These are phyloP conservation scores for Otocyon megalotis DNA, from an alignment of 2,113 vertebrate genomes.

Conservation along the genomic window DNA sequence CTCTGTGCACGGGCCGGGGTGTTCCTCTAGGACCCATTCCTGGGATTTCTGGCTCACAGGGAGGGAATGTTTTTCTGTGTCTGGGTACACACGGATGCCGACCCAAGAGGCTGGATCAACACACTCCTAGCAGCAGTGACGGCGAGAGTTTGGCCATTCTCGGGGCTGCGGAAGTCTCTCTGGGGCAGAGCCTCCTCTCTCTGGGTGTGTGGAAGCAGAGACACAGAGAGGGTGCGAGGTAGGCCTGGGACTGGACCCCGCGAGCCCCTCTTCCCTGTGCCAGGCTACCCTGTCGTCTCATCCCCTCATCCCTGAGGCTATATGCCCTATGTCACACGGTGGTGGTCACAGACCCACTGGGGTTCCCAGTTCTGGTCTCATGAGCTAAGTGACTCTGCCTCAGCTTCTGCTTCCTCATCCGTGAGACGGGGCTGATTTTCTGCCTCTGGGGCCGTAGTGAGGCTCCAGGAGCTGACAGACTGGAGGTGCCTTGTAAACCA, in stretches of 20 bases:
- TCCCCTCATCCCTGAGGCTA: background rate
- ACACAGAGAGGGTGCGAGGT: background rate
- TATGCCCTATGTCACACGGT: background rate
- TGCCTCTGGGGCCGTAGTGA: fast-evolving
- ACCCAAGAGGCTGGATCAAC: background rate
- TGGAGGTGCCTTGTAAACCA: background rate
- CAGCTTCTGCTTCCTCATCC: background rate
- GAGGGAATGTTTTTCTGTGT: background rate
- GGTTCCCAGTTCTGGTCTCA: background rate
- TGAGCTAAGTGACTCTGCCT: background rate
- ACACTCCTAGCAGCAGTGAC: background rate
- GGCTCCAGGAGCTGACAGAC: fast-evolving
- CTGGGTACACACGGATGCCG: background rate
- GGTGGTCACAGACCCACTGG: background rate
- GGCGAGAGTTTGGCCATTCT: fast-evolving
- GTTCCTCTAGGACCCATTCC: background rate
- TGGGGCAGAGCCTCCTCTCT: background rate
- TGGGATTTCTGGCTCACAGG: background rate
- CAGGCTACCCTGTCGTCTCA: background rate
- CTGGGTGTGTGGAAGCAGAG: background rate
- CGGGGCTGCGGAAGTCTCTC: background rate
- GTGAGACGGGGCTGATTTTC: background rate
- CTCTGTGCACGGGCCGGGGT: background rate
- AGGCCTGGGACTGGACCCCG: background rate
- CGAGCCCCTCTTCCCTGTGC: background rate